These are phyloP conservation scores for Crypturellus undulatus DNA, from an alignment of 2,113 vertebrate genomes.

Conservation along the genomic window DNA sequence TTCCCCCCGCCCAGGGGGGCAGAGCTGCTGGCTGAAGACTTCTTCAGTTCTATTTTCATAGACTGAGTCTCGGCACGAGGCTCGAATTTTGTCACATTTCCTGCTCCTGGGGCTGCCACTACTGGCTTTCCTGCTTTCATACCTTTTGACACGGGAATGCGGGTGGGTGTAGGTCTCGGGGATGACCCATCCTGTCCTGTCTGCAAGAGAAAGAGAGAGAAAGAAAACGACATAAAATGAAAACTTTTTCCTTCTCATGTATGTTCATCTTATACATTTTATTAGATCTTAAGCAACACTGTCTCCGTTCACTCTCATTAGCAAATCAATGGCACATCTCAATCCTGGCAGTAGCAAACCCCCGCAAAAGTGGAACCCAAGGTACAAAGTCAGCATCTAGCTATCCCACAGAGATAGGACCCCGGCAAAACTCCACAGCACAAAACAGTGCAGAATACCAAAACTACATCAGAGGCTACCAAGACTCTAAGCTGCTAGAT, in stretches of 20 bases:
- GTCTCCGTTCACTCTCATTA: not conserved
- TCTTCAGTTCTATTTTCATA: slow-evolving; percentile 98
- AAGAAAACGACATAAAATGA: not conserved
- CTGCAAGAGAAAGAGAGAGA: slow-evolving; percentile 79
- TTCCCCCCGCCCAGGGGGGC: slow-evolving; percentile 83
- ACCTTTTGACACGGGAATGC: slow-evolving; percentile 96
- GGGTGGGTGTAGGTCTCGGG: slow-evolving; percentile 84
- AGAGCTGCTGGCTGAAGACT: slow-evolving; percentile 83
- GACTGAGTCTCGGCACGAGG: slow-evolving; percentile 90
- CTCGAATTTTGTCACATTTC: slow-evolving; percentile 89
- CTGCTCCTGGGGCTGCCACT: slow-evolving; percentile 87
- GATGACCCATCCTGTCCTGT: slow-evolving; percentile 87
- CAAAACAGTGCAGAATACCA: accelerated
- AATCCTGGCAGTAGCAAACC: not conserved
- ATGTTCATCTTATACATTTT: not conserved
- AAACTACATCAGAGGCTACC: not conserved
- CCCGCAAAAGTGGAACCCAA: not conserved
- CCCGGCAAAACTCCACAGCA: not conserved
- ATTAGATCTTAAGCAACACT: not conserved
- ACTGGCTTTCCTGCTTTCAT: slow-evolving; percentile 90
- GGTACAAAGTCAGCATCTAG: not conserved
- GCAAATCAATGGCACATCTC: not conserved
- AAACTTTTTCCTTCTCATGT: not conserved
- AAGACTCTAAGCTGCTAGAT: not conserved
- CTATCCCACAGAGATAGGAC: accelerated